Evolutionary conservation across 2,113 vertebrate genomes (phyloP).

Genomic region (Ammospiza caudacuta): DNA sequence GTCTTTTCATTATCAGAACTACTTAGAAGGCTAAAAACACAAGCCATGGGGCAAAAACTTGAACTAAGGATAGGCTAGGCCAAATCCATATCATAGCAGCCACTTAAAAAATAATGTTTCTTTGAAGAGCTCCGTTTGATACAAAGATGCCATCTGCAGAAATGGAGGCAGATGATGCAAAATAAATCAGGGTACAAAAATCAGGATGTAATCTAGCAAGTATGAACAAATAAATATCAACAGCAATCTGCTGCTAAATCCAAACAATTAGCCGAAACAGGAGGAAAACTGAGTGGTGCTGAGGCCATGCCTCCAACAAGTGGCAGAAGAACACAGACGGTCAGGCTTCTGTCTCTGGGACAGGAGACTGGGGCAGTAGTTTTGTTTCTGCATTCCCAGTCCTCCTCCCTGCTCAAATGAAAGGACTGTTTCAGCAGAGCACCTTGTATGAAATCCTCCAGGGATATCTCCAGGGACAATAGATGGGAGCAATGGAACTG

Average conservation of each 20-base stretch:
- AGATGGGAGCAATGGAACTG: neutral
- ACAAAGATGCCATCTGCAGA: neutral
- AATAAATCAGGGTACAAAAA: neutral
- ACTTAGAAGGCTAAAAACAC: neutral
- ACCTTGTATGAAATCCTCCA: neutral
- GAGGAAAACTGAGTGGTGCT: neutral
- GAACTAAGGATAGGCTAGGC: neutral
- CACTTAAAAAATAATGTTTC: neutral
- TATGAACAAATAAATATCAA: neutral
- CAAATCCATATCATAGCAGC: neutral
- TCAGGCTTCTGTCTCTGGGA: neutral
- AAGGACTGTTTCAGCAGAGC: neutral
- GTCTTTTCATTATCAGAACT: neutral
- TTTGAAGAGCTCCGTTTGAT: neutral
- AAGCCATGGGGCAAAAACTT: neutral
- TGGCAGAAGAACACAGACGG: neutral
- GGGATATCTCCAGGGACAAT: neutral
- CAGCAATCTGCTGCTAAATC: neutral
- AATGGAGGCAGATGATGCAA: neutral
- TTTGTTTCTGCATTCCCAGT: neutral
- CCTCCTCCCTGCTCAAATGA: neutral
- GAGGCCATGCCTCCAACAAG: neutral
- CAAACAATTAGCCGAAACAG: neutral
- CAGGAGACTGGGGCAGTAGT: rapidly evolving
- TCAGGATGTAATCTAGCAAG: neutral